phyloP scores from a whole-genome alignment of 2,888 invertebrate species.

The Frankliniella intonsa region DNA sequence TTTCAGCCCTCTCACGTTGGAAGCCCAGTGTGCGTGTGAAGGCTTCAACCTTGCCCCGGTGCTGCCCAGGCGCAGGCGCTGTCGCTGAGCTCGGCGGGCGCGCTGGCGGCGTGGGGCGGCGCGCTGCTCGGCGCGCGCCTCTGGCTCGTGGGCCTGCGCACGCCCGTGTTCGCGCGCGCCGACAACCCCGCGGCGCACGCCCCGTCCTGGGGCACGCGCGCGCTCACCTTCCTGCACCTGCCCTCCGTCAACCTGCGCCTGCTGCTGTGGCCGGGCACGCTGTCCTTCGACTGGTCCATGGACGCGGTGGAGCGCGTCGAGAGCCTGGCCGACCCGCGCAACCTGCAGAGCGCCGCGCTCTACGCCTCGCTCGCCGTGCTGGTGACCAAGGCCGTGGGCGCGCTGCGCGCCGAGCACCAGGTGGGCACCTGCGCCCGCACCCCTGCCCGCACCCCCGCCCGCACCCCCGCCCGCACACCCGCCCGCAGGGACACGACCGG shows the following conservation, averaged over 20 bases:
- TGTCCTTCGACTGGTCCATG: constrained; percentile 99
- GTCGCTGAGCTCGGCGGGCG: constrained; percentile 37
- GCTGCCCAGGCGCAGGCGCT: constrained; percentile 30
- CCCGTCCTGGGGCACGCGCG: constrained; percentile 70
- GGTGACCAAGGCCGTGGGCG: not conserved
- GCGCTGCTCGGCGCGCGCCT: constrained; percentile 71
- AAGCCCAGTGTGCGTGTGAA: too few species aligned
- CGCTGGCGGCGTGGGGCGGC: constrained; percentile 42
- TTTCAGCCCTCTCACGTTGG: too few species aligned
- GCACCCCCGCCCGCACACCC: too few species aligned
- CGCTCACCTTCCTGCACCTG: constrained; percentile 86
- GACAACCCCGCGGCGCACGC: constrained; percentile 95
- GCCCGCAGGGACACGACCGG: not conserved
- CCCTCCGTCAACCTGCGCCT: constrained; percentile 87
- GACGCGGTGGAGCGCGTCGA: constrained; percentile 86
- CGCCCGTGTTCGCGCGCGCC: constrained; percentile 82
- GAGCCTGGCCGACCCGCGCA: constrained; percentile 71
- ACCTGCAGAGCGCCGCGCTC: constrained; percentile 68
- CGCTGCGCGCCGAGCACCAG: not conserved
- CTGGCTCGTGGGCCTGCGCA: constrained; percentile 65
- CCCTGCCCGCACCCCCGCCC: too few species aligned
- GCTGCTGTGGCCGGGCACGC: constrained; percentile 75
- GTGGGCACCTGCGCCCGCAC: not conserved
- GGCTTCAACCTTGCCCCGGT: constrained; percentile 8
- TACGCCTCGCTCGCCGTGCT: constrained; percentile 51